These are phyloP conservation scores for Ganaspis sp. DNA, from an alignment of 1,140 invertebrate species.

Conservation along the genomic window DNA sequence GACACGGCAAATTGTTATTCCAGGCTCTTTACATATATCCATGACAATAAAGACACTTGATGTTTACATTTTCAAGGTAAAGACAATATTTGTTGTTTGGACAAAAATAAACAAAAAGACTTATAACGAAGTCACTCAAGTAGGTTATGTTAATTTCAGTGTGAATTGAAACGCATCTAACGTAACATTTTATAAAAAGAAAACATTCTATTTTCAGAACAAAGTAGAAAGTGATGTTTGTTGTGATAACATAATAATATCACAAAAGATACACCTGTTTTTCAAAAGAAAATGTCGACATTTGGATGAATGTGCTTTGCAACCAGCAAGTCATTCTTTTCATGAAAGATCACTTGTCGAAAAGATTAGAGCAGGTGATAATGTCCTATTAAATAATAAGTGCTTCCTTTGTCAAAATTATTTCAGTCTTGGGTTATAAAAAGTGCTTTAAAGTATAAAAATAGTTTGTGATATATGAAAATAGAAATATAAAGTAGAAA, in stretches of 20 bases:
- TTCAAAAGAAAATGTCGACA: background rate
- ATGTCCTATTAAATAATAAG: constrained; percentile 3
- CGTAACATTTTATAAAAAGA: background rate
- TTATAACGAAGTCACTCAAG: background rate
- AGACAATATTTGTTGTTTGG: background rate
- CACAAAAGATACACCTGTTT: background rate
- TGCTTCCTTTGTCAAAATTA: background rate
- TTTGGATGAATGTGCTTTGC: background rate
- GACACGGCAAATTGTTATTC: background rate
- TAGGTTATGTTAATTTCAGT: background rate
- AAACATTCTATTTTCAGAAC: background rate
- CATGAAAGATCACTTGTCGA: background rate
- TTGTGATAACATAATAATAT: constrained; percentile 2
- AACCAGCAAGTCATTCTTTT: background rate
- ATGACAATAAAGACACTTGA: constrained; percentile 2
- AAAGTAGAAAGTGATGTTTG: background rate
- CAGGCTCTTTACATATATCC: background rate
- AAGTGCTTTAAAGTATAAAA: no score
- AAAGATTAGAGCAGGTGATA: background rate
- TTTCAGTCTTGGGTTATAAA: no score
- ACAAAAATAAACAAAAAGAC: background rate
- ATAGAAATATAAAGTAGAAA: no score
- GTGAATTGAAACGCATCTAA: background rate
- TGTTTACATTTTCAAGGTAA: background rate
- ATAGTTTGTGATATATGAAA: no score